Evolutionary conservation across 1,140 invertebrate species (phyloP), one percentile per base, ranked within the genome.

Genomic region (Drosophila prosaltans): DNA sequence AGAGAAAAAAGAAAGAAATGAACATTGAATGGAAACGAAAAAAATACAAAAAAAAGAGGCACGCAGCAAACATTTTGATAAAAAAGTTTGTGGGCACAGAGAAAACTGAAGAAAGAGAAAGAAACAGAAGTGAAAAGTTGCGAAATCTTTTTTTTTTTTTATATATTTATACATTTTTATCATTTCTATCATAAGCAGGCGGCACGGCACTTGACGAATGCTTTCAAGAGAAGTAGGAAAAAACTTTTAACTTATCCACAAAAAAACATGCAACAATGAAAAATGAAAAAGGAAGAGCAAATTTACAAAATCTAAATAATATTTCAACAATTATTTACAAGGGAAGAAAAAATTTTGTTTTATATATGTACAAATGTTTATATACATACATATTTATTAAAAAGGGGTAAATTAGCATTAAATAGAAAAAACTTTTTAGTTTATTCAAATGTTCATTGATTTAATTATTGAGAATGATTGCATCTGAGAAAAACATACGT

Each of bases 71-170:
- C 72, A 78, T 84, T 78, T 64, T 70, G 32, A 71, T 54, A 68
- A 82, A 78, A 83, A 85, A 67, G 65, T 85, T 78, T 10, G 54
- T 30, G 59, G 63, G 45, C 8, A 51, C 72, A 68, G 59, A 36
- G 32, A 36, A 64, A 62, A 57, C 55, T 32, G 32, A 57, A 57
- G 32, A n/a, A 30, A 68, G 58, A 43, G 10, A 65, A 16, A 28
- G 21, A 24, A 36, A n/a, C 9, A 41, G 36, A 65, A 48, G 43
- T 74, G 45, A 74, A 84, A 84, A 85, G 81, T 85, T 84, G 80
- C 36, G 64, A 84, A 83, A 81, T 67, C 45, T 71, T 78, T 81
- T 74, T 81, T 81, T 30, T 30, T 30, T 0, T 30, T 30, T 30
- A 2, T 51, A 62, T 58, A 72, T 69, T 59, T 74, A 51, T 66